phyloP scores from a whole-genome alignment of 37 sponge, comb jelly and placozoan species.

The Chondrilla cf. caribensis region DNA sequence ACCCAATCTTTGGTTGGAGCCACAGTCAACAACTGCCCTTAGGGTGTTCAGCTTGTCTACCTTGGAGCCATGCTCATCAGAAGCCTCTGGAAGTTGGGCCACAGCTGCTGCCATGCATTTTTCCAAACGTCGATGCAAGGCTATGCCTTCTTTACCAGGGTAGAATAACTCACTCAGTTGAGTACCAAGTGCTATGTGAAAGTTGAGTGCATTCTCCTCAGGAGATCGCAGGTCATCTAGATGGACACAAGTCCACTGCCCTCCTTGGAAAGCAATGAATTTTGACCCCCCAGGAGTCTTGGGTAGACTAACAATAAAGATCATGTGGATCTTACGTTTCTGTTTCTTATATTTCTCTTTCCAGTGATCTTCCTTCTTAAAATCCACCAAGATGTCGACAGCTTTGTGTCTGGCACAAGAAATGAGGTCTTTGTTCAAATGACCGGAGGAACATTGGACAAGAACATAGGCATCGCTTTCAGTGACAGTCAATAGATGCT shows the following conservation, averaged over 20 bases:
- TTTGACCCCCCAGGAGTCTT: constrained; percentile 25
- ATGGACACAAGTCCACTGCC: constrained; percentile 62
- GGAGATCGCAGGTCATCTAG: constrained; percentile 68
- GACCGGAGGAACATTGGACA: constrained; percentile 84
- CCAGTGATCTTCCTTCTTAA: not conserved
- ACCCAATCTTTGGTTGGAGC: too few species aligned
- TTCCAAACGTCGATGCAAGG: not conserved
- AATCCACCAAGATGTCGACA: constrained; percentile 40
- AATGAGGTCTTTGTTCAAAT: constrained; percentile 70
- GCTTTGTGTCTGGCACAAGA: constrained; percentile 82
- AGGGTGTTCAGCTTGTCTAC: too few species aligned
- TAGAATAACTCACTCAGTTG: constrained; percentile 61
- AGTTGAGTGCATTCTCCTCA: constrained; percentile 15
- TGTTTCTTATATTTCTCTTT: not conserved
- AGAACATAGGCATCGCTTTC: constrained; percentile 35
- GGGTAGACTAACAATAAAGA: constrained; percentile 68
- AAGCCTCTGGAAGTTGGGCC: not conserved
- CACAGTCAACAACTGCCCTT: too few species aligned
- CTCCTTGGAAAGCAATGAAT: constrained; percentile 76
- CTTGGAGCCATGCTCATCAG: too few species aligned
- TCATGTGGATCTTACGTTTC: constrained; percentile 40
- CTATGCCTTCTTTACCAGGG: not conserved
- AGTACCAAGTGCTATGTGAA: constrained; percentile 28
- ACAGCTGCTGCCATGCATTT: not conserved
- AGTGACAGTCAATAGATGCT: not conserved